Conservation (phyloP, 1,140 invertebrate genomes). For the Reticulitermes speratus region DNA sequence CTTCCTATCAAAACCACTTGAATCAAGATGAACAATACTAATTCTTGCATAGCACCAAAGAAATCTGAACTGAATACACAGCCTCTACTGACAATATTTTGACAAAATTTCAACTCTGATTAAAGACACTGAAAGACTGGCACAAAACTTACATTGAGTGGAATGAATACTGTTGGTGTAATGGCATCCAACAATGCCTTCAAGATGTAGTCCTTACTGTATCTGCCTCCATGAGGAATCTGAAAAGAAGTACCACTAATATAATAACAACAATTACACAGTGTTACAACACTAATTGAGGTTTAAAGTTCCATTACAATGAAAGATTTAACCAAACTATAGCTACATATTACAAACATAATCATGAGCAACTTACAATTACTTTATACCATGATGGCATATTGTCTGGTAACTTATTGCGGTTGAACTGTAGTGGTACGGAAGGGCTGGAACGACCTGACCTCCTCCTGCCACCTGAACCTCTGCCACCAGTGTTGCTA, state of each 20-base stretch:
- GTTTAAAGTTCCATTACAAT: too few relatives aligned
- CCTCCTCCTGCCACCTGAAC: not conserved
- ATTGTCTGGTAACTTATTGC: not conserved
- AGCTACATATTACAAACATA: too few relatives aligned
- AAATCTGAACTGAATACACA: too few relatives aligned
- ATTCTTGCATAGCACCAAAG: too few relatives aligned
- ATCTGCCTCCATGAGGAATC: constrained; percentile 71
- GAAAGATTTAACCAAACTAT: too few relatives aligned
- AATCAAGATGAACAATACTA: too few relatives aligned
- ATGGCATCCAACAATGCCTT: constrained; percentile 59
- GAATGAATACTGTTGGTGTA: constrained; percentile 62
- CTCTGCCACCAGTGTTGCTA: not conserved
- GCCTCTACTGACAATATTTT: too few relatives aligned
- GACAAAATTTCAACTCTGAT: too few relatives aligned
- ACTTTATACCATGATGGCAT: not conserved
- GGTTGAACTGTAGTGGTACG: not conserved
- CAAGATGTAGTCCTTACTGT: constrained; percentile 66
- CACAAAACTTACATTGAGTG: constrained; percentile 52
- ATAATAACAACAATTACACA: not conserved
- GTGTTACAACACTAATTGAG: too few relatives aligned
- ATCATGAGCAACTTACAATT: not conserved
- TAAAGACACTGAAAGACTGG: too few relatives aligned
- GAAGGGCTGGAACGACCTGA: not conserved
- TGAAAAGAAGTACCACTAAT: constrained; percentile 47
- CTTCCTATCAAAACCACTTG: too few relatives aligned